A percentile compares a stretch with the other conserved stretches of the same genome.
These are phyloP conservation scores for Rana temporaria DNA, from an alignment of 2,113 vertebrate genomes.

Conservation along the genomic window DNA sequence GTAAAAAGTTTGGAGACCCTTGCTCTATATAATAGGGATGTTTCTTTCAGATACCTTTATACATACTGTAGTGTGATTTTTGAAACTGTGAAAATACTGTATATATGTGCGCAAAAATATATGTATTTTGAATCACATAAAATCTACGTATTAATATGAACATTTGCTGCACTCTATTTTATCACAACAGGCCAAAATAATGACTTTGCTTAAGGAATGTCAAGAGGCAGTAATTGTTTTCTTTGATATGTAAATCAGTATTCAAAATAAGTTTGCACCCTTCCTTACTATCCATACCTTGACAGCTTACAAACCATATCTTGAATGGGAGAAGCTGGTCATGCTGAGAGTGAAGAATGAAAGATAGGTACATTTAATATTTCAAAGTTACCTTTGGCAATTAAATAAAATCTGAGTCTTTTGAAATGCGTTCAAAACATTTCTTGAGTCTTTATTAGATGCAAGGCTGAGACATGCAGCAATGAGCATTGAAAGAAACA, in stretches of 20 bases:
- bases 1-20: too few relatives aligned
- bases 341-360: not conserved
- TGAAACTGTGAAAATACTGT: too few relatives aligned
- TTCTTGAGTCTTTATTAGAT: not conserved
- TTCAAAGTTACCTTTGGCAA: not conserved
- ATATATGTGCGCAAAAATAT: too few relatives aligned
- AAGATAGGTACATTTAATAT: constrained; percentile 19
- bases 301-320: not conserved
- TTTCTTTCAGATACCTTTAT: too few relatives aligned
- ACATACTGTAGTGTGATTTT: too few relatives aligned
- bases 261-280: not conserved
- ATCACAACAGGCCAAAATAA: too few relatives aligned
- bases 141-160: too few relatives aligned
- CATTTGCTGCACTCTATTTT: too few relatives aligned
- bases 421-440: not conserved
- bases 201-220: too few relatives aligned
- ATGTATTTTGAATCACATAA: too few relatives aligned
- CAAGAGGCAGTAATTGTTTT: not conserved
- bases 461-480: not conserved
- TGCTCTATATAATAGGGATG: too few relatives aligned
- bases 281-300: not conserved
- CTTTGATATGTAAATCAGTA: not conserved
- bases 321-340: not conserved
- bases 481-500: not conserved
- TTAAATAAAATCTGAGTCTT: not conserved